Percentiles rank a stretch among this genome's conserved stretches.
Evolutionary conservation across 2,113 vertebrate species (phyloP).

Genomic region (Piprites chloris): DNA sequence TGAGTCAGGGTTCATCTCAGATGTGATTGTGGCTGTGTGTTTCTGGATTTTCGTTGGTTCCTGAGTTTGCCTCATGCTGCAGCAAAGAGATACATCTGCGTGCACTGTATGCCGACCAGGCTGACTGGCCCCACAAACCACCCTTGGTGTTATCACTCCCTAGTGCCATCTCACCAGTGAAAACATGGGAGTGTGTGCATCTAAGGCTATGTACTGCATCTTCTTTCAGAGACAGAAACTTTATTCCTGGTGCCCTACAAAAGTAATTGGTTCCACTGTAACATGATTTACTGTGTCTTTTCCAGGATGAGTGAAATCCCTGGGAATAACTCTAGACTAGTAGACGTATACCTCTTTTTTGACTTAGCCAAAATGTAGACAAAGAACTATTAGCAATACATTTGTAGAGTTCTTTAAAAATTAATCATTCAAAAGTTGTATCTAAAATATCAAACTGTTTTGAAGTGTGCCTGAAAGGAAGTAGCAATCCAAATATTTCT

Average conservation of each 20-base stretch:
- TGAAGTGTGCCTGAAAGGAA: neutral
- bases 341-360: neutral
- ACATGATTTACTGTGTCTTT: neutral
- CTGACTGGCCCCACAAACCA: neutral
- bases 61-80: fast-evolving
- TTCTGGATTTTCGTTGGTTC: neutral
- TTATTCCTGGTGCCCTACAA: neutral
- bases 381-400: neutral
- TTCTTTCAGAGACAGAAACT: neutral
- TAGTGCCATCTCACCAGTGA: fast-evolving
- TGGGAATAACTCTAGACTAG: neutral
- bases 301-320: neutral
- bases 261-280: neutral
- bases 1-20: no score
- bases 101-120: neutral
- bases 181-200: neutral
- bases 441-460: neutral
- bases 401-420: neutral
- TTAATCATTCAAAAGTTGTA: neutral
- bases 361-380: neutral
- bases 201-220: neutral
- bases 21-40: neutral
- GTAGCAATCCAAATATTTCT: neutral
- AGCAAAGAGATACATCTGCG: neutral
- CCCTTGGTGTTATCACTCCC: fast-evolving